Evolutionary conservation across 2,797 vertebrate genomes (phyloP).

Genomic region (Manis javanica): DNA sequence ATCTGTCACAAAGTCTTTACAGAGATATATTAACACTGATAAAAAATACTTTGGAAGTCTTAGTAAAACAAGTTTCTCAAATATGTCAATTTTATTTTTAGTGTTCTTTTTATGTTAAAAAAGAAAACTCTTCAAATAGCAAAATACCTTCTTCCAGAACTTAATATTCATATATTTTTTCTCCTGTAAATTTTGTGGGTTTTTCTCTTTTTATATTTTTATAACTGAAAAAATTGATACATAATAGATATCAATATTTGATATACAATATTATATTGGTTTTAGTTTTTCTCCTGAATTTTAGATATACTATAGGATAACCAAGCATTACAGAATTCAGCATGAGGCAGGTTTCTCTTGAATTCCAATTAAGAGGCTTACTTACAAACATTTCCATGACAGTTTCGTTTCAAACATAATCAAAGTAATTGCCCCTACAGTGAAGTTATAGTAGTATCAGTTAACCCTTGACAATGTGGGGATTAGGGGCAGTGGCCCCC

Average conservation of each 20-base stretch:
- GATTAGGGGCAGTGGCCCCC: too few species aligned
- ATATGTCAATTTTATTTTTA: slow-evolving; percentile 20
- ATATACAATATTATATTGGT: too few species aligned
- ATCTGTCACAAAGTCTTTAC: neutral
- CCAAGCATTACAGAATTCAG: slow-evolving; percentile 16
- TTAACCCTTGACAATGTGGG: too few species aligned
- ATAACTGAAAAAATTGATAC: too few species aligned
- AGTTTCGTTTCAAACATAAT: neutral
- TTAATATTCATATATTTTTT: neutral
- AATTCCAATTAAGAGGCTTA: neutral
- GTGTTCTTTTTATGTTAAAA: neutral
- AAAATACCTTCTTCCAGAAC: neutral
- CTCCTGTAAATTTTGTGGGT: too few species aligned
- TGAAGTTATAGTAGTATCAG: neutral
- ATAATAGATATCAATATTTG: too few species aligned
- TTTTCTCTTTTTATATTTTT: too few species aligned
- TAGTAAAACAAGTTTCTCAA: slow-evolving; percentile 18
- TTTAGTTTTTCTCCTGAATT: neutral
- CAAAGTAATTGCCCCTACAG: neutral
- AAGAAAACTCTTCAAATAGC: neutral
- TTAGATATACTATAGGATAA: neutral
- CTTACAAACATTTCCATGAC: neutral
- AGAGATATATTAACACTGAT: neutral
- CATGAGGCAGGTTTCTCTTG: neutral
- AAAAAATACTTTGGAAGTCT: neutral